phyloP scores from a whole-genome alignment of 2,113 vertebrate genomes.

The Acanthisitta chloris region DNA sequence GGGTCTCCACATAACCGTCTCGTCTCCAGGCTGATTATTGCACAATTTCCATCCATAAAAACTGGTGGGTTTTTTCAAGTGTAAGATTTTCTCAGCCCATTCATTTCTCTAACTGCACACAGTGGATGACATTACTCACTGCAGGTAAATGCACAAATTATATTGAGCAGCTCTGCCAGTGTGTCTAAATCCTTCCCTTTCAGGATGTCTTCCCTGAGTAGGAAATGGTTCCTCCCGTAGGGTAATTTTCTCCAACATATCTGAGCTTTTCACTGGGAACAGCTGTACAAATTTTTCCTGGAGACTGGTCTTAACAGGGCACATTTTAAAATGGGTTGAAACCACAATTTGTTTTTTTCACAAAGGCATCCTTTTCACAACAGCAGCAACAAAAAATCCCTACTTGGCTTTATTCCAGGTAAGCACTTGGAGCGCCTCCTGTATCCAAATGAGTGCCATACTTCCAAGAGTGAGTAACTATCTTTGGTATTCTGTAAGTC shows the following conservation, averaged over 20 bases:
- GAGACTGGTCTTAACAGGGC: not conserved
- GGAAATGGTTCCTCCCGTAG: not conserved
- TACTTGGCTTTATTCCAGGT: not conserved
- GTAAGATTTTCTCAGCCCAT: not conserved
- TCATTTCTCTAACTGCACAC: not conserved
- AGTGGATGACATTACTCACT: not conserved
- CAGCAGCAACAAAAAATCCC: not conserved
- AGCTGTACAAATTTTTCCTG: not conserved
- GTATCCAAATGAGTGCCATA: not conserved
- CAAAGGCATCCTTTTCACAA: no score
- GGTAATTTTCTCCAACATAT: not conserved
- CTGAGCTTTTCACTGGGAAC: not conserved
- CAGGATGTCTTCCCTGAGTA: not conserved
- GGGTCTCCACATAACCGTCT: no score
- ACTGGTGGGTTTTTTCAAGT: accelerated
- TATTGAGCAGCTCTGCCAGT: not conserved
- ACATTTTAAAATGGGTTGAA: not conserved
- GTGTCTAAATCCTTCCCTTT: not conserved
- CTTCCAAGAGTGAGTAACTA: not conserved
- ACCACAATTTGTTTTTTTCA: not conserved
- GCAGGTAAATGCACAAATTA: not conserved
- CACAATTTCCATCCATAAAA: not conserved
- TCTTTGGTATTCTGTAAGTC: not conserved
- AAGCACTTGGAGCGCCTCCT: not conserved
- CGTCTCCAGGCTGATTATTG: no score